phyloP scores from a whole-genome alignment of 1,140 invertebrate species.

The Drosophila ananassae region DNA sequence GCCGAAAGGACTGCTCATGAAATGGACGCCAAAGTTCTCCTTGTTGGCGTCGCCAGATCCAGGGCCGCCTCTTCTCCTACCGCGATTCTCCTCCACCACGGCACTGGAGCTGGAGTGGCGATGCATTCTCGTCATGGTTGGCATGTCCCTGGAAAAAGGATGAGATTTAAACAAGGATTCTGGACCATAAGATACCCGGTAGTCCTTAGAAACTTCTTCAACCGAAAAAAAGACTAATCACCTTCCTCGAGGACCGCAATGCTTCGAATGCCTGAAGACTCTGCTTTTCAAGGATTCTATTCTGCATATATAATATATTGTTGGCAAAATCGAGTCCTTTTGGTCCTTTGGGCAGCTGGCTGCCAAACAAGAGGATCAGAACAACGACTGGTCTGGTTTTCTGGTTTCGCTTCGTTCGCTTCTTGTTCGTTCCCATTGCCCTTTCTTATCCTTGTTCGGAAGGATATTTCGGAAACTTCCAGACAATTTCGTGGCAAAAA shows the following conservation, averaged over 20 bases:
- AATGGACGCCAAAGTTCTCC: slow-evolving; percentile 79
- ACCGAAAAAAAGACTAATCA: slow-evolving; percentile 1
- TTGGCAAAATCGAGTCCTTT: slow-evolving; percentile 16
- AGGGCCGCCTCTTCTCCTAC: slow-evolving; percentile 29
- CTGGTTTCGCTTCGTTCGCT: slow-evolving; percentile 30
- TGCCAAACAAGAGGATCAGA: slow-evolving; percentile 43
- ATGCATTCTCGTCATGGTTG: slow-evolving; percentile 79
- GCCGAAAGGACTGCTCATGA: slow-evolving; percentile 76
- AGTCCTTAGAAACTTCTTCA: background rate
- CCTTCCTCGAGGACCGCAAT: background rate
- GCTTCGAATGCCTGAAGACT: background rate
- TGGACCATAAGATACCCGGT: background rate
- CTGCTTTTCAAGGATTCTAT: background rate
- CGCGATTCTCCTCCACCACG: slow-evolving; percentile 61
- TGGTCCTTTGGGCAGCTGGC: slow-evolving; percentile 37
- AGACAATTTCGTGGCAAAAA: slow-evolving; percentile 47
- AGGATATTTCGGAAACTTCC: slow-evolving; percentile 38
- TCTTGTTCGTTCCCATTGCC: background rate
- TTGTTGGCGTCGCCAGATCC: slow-evolving; percentile 63
- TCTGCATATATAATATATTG: background rate
- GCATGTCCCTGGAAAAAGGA: slow-evolving; percentile 56
- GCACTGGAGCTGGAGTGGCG: slow-evolving; percentile 74
- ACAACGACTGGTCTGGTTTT: slow-evolving; percentile 14
- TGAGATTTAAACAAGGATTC: background rate
- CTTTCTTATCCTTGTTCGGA: slow-evolving; percentile 4